Evolutionary conservation across 2,888 invertebrate genomes (phyloP).

Genomic region (Phoenoteleia sp.): DNA sequence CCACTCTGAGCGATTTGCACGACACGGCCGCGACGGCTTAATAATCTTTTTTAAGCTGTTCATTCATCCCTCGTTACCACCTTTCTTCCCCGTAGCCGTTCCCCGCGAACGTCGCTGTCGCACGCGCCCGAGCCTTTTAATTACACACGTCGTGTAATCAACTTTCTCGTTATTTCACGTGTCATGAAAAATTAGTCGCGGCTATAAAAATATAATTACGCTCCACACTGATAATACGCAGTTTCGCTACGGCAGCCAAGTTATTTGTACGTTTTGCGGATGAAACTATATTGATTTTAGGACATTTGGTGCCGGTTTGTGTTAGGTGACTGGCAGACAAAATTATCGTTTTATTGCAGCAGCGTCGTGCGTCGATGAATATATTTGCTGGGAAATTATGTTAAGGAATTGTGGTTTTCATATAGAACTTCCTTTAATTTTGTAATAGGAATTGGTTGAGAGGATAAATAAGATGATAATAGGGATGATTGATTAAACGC

Average conservation of each 20-base stretch:
- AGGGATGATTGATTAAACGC: too few relatives aligned
- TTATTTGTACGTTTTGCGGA: conserved; percentile 32
- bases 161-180: background rate
- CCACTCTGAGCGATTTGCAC: background rate
- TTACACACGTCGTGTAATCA: background rate
- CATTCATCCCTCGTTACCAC: background rate
- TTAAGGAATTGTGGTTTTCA: too few relatives aligned
- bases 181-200: background rate
- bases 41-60: conserved; percentile 21
- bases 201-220: conserved; percentile 10
- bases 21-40: conserved; percentile 6
- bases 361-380: background rate
- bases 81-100: background rate
- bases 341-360: conserved; percentile 36
- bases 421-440: too few relatives aligned
- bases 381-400: background rate
- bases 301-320: conserved; percentile 66
- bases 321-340: conserved; percentile 55
- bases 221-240: conserved; percentile 21
- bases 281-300: conserved; percentile 64
- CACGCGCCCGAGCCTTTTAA: background rate
- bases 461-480: too few relatives aligned
- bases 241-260: background rate
- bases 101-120: background rate
- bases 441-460: too few relatives aligned